Percentiles rank a stretch among this genome's conserved stretches.
These are phyloP conservation scores for honey bee (Apis mellifera) DNA, from an alignment of 1,140 invertebrate species.

Conservation along the genomic window Amel_HAv3.1 CM009932.2:11436501-11437000, in stretches of 20 bases:
- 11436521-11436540: neutral
- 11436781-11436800: conserved; percentile 55
- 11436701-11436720: conserved; percentile 74
- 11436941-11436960: neutral
- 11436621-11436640: conserved; percentile 73
- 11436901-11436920: neutral
- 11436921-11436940: no score
- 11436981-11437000: neutral
- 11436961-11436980: neutral
- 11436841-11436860: neutral
- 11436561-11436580: conserved; percentile 66
- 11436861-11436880: no score
- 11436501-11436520: conserved; percentile 31
- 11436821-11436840: conserved; percentile 23
- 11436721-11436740: conserved; percentile 62
- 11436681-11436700: conserved; percentile 80
- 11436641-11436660: conserved; percentile 79
- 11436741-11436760: conserved; percentile 57
- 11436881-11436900: no score
- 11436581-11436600: conserved; percentile 68
- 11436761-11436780: conserved; percentile 61
- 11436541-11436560: conserved; percentile 51
- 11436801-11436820: conserved; percentile 42
- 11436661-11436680: conserved; percentile 80
- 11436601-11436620: conserved; percentile 71